Base-by-base conservation (phyloP, 2,113 vertebrate genomes). In the Cephalopholis sonnerati region DNA sequence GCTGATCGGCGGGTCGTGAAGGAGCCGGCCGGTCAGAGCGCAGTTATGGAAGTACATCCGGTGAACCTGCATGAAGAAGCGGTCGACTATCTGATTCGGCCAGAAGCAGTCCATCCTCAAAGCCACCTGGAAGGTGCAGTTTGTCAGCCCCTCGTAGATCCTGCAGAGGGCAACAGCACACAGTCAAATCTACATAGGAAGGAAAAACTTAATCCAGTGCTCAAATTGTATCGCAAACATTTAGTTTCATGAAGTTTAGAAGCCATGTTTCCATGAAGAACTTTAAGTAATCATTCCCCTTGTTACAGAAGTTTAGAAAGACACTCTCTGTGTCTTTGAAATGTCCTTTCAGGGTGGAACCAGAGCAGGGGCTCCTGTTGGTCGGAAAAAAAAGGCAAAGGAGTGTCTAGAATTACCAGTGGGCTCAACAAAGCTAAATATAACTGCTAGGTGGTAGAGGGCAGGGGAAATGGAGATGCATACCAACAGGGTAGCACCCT, bases 121-220 rank as follows among this genome's bases (percentile, higher is more conserved):
- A 0, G 97, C 96, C 20, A 97, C 84, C 1, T 95, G 88, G 66
- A 17, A 85, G 17, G 97, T 99, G 94, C 98, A 99, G 94, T 97
- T 96, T 0, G 96, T 97, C 5, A 99, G 95, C 32, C 94, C 95
- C 4, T 89, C 82, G 0, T 99, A 99, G 20, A 89, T 93, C 92
- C 97, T 97, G 91, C 44, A 81, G 87, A 46, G 13, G 66, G 81
- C 53, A 50, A 76, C 25, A 80, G 22, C 50, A 62, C 68, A 83
- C 41, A 39, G 11, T 24, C 17, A 59, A 1, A 54, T 6, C 22
- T 5, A 17, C 11, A 17, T 22, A 10, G 17, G 18, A 0, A 18
- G 46, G 16, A 54, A 15, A 54, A 54, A 69, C 27, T 16, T 32
- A 1, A 48, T 48, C 25, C 44, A 29, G 12, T 8, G 62, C 8